A percentile compares a stretch with the other conserved stretches of the same genome.
These are phyloP conservation scores for Anaspis maculata DNA, from an alignment of 2,888 invertebrate genomes.

Conservation along the genomic window DNA sequence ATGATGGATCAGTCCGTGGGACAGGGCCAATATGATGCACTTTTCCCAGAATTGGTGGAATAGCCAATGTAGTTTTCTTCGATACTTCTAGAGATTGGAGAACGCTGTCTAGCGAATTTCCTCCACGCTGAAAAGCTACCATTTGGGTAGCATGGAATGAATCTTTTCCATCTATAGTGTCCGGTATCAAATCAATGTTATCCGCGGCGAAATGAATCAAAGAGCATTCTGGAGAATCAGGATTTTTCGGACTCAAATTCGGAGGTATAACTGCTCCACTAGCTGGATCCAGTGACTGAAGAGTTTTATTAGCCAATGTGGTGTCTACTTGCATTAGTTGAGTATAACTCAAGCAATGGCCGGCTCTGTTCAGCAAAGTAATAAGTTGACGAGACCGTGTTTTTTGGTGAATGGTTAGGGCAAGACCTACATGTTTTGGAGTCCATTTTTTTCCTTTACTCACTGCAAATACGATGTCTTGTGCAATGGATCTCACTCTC, in stretches of 20 bases:
- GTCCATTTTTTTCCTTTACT: slow-evolving; percentile 7
- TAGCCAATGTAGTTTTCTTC: neutral
- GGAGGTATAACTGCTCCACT: slow-evolving; percentile 6
- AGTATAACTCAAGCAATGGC: slow-evolving; percentile 11
- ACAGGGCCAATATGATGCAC: slow-evolving; percentile 1
- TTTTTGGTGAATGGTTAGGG: slow-evolving; percentile 6
- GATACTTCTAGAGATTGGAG: neutral
- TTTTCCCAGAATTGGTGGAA: slow-evolving; percentile 2
- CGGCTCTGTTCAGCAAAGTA: slow-evolving; percentile 9
- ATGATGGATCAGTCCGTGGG: neutral
- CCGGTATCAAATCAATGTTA: slow-evolving; percentile 17
- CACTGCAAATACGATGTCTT: slow-evolving; percentile 9
- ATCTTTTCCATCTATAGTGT: slow-evolving; percentile 15
- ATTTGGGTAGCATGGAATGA: slow-evolving; percentile 18
- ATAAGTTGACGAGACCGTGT: slow-evolving; percentile 10
- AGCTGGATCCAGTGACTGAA: slow-evolving; percentile 8
- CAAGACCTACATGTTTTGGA: slow-evolving; percentile 12
- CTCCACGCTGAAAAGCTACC: slow-evolving; percentile 10
- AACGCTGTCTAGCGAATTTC: neutral
- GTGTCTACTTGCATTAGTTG: slow-evolving; percentile 10
- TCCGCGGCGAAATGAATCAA: slow-evolving; percentile 17
- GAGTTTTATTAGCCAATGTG: slow-evolving; percentile 15
- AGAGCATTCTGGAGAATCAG: too few relatives aligned
- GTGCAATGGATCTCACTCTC: too few relatives aligned
- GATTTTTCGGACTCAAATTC: slow-evolving; percentile 8